A percentile compares a stretch with the other conserved stretches of the same genome.
Evolutionary conservation across 2,797 vertebrate species (phyloP).

Genomic region (Mallotus villosus): DNA sequence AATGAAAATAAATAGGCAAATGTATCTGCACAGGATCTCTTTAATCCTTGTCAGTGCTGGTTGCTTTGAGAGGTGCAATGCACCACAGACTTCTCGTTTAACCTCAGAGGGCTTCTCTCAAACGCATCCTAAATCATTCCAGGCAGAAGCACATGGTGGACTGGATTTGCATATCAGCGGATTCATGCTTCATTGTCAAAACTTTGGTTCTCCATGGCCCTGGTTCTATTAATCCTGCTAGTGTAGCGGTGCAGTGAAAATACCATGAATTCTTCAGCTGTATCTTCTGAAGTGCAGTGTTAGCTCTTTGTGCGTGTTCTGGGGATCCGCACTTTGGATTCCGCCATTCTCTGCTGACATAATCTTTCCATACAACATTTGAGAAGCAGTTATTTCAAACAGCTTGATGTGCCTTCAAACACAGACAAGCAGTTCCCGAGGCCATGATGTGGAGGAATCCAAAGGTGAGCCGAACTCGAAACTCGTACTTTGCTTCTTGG

Average conservation of each 20-base stretch:
- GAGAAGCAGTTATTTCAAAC: constrained; percentile 36
- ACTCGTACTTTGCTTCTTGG: not conserved
- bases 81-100: constrained; percentile 65
- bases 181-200: constrained; percentile 72
- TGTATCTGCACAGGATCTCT: constrained; percentile 60
- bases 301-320: not conserved
- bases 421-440: not conserved
- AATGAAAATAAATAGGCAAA: constrained; percentile 72
- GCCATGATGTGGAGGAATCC: not conserved
- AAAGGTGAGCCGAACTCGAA: not conserved
- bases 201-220: constrained; percentile 47
- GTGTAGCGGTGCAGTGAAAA: constrained; percentile 32
- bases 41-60: constrained; percentile 64
- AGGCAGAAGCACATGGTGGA: constrained; percentile 61
- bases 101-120: constrained; percentile 59
- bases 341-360: constrained; percentile 35
- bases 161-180: constrained; percentile 62
- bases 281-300: not conserved
- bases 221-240: constrained; percentile 63
- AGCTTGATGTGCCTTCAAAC: not conserved
- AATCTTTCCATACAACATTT: not conserved
- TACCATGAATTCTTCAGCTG: constrained; percentile 23
- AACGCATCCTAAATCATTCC: constrained; percentile 68
- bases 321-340: constrained; percentile 37
- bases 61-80: constrained; percentile 65